A percentile compares a stretch with the other conserved stretches of the same genome.
phyloP scores from a whole-genome alignment of 2,113 vertebrate species.

The Boleophthalmus pectinirostris region DNA sequence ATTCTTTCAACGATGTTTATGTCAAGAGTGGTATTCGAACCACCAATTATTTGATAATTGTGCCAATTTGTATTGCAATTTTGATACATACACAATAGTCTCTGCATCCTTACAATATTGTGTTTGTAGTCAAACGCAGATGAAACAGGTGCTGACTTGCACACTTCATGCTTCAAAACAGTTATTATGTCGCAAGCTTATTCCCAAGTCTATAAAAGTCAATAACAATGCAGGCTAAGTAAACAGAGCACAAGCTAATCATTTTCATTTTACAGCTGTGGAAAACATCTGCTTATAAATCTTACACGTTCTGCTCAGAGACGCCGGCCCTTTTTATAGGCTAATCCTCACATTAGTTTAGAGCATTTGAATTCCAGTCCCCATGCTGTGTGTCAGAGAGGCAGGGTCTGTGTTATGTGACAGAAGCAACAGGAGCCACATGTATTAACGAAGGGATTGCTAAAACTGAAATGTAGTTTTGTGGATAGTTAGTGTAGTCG shows the following conservation, averaged over 20 bases:
- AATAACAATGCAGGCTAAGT: slow-evolving; percentile 14
- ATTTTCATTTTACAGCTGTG: slow-evolving; percentile 23
- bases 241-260: slow-evolving; percentile 7
- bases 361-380: slow-evolving; percentile 34
- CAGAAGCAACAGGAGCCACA: slow-evolving; percentile 50
- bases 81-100: too few relatives aligned
- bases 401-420: slow-evolving; percentile 64
- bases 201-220: slow-evolving; percentile 12
- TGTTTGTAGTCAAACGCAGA: neutral
- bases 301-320: neutral
- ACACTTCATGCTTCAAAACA: neutral
- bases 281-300: slow-evolving; percentile 19
- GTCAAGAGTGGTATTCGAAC: too few relatives aligned
- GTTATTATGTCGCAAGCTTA: slow-evolving; percentile 16
- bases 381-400: slow-evolving; percentile 65
- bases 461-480: neutral
- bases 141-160: slow-evolving; percentile 15
- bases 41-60: too few relatives aligned
- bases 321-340: neutral
- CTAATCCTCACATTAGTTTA: neutral
- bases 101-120: neutral
- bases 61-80: too few relatives aligned
- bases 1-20: too few relatives aligned
- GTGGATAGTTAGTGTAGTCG: neutral
- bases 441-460: slow-evolving; percentile 12